These are phyloP conservation scores for Trachymyrmex septentrionalis DNA, from an alignment of 1,140 invertebrate genomes.

Conservation along the genomic window DNA sequence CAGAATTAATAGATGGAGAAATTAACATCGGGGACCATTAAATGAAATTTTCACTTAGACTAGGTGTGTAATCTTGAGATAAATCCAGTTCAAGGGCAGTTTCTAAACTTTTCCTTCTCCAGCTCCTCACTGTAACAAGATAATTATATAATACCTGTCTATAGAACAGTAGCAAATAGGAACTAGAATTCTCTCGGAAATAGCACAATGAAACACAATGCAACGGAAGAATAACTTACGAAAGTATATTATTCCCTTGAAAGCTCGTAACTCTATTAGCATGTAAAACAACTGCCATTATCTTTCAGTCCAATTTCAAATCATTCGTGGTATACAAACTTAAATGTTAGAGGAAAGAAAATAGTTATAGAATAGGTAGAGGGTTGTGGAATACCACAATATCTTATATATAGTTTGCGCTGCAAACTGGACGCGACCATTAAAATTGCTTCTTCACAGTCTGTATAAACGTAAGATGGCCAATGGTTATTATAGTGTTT, in stretches of 20 bases:
- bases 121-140: not conserved
- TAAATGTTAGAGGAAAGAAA: not conserved
- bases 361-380: no score
- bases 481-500: no score
- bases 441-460: no score
- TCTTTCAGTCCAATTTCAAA: not conserved
- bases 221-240: constrained; percentile 12
- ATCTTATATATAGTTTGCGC: no score
- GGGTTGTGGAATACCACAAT: no score
- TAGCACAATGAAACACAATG: constrained; percentile 7
- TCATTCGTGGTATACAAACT: not conserved
- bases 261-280: not conserved
- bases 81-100: not conserved
- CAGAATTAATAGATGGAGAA: constrained; percentile 13
- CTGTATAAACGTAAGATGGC: no score
- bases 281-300: constrained; percentile 22
- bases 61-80: not conserved
- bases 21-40: not conserved
- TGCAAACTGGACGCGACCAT: no score
- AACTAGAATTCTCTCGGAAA: constrained; percentile 16
- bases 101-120: not conserved
- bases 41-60: not conserved
- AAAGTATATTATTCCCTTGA: constrained; percentile 25
- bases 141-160: not conserved
- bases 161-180: constrained; percentile 3